phyloP scores from a whole-genome alignment of 2,888 invertebrate species.

The Spodoptera picta region DNA sequence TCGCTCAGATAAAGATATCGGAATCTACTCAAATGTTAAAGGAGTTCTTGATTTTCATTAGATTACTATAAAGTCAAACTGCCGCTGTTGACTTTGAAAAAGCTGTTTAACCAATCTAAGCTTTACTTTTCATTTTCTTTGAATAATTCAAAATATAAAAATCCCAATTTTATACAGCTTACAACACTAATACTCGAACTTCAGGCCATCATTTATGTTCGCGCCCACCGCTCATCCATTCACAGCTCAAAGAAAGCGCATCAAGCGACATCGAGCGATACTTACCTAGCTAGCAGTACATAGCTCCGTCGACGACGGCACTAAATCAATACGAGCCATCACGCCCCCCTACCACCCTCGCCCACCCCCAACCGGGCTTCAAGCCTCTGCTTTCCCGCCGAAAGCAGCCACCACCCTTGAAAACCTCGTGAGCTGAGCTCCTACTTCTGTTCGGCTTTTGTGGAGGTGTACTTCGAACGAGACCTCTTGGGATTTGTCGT shows the following conservation, averaged over 20 bases:
- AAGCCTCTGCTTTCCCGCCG: constrained; percentile 85
- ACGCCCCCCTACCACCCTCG: constrained; percentile 74
- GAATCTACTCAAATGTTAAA: too few relatives aligned
- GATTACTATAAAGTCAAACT: too few relatives aligned
- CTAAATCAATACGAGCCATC: constrained; percentile 90
- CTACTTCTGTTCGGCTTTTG: constrained; percentile 89
- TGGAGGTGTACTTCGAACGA: constrained; percentile 85
- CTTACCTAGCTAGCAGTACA: constrained; percentile 84
- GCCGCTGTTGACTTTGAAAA: too few relatives aligned
- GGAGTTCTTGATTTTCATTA: too few relatives aligned
- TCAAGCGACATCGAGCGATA: constrained; percentile 84
- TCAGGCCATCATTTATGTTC: constrained; percentile 54
- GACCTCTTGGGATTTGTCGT: constrained; percentile 86
- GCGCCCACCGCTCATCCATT: constrained; percentile 55
- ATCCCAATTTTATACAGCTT: constrained; percentile 28
- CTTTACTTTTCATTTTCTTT: too few relatives aligned
- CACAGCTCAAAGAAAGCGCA: constrained; percentile 83
- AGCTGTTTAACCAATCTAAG: too few relatives aligned
- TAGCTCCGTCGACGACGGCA: constrained; percentile 89
- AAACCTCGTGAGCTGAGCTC: constrained; percentile 89
- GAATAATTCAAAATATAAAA: constrained; percentile 3
- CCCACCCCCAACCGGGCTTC: constrained; percentile 66
- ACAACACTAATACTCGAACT: constrained; percentile 31
- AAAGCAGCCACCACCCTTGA: constrained; percentile 88
- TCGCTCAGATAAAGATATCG: too few relatives aligned